Percentiles rank a stretch among this genome's conserved stretches.
Conservation (phyloP, 2,888 invertebrate species). For the Ganaspis brasiliensis region DNA sequence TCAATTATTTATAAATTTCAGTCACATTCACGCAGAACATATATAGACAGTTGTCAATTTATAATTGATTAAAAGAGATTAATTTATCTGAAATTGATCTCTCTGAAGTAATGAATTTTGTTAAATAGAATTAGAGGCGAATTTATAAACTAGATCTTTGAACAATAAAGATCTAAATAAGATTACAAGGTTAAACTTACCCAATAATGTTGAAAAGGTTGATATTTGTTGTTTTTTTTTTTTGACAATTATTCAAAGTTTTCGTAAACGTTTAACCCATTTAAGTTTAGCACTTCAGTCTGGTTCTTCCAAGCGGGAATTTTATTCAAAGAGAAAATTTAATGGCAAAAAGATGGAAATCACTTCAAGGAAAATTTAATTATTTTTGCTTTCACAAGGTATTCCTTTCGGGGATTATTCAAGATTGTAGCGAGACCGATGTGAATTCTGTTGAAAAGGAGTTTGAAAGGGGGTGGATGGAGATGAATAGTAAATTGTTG, state of each 20-base stretch:
- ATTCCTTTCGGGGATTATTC: slow-evolving; percentile 32
- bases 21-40: not conserved
- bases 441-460: not conserved
- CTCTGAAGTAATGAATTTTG: too few relatives aligned
- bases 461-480: not conserved
- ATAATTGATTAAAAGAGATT: not conserved
- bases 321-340: slow-evolving; percentile 34
- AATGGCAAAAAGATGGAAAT: slow-evolving; percentile 11
- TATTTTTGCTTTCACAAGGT: slow-evolving; percentile 23
- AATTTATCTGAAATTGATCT: not conserved
- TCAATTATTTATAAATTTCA: slow-evolving; percentile 2
- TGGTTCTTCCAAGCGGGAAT: not conserved
- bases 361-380: slow-evolving; percentile 28
- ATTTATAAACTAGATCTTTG: not conserved
- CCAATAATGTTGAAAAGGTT: not conserved
- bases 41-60: not conserved
- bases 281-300: not conserved
- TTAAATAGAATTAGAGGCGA: not conserved
- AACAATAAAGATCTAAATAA: not conserved
- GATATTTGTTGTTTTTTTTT: slow-evolving; percentile 1
- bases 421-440: slow-evolving; percentile 13
- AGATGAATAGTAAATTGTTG: slow-evolving; percentile 34
- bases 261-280: not conserved
- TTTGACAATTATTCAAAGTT: slow-evolving; percentile 1
- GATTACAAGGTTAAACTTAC: not conserved